Percentiles rank a stretch among this genome's conserved stretches.
Evolutionary conservation across 2,888 invertebrate genomes (phyloP).

Genomic region (Andrena bicolor): DNA sequence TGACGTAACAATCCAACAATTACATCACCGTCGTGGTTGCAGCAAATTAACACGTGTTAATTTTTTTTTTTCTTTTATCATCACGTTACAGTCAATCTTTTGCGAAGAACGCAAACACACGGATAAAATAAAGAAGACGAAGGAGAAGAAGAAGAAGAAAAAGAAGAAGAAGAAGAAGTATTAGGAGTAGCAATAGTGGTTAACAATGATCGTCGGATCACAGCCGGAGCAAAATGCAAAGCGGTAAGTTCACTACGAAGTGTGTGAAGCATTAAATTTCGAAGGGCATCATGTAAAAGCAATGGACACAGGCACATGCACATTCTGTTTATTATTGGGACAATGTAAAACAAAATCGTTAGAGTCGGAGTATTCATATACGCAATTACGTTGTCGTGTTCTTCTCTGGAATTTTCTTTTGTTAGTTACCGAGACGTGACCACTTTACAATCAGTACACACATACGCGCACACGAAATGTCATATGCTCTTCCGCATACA

Average conservation of each 20-base stretch:
- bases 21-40: constrained; percentile 76
- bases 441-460: constrained; percentile 69
- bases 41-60: constrained; percentile 82
- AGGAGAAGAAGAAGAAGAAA: constrained; percentile 30
- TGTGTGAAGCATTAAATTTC: constrained; percentile 67
- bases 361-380: constrained; percentile 73
- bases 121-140: constrained; percentile 21
- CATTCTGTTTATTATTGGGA: constrained; percentile 85
- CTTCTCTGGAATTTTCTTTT: constrained; percentile 62
- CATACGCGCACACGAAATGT: constrained; percentile 56
- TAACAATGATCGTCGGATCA: constrained; percentile 61
- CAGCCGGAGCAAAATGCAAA: constrained; percentile 82
- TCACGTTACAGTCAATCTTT: constrained; percentile 17
- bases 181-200: constrained; percentile 15
- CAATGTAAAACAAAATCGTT: constrained; percentile 83
- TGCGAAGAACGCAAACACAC: constrained; percentile 38
- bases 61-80: constrained; percentile 38
- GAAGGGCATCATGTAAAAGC: constrained; percentile 76
- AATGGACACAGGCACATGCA: constrained; percentile 85
- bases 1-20: constrained; percentile 63
- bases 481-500: constrained; percentile 46
- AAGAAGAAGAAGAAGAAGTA: not conserved
- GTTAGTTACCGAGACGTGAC: constrained; percentile 64
- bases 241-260: constrained; percentile 67
- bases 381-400: constrained; percentile 71